These are phyloP conservation scores for Polydrusus tereticollis DNA, from an alignment of 2,888 invertebrate species.

Conservation along the genomic window DNA sequence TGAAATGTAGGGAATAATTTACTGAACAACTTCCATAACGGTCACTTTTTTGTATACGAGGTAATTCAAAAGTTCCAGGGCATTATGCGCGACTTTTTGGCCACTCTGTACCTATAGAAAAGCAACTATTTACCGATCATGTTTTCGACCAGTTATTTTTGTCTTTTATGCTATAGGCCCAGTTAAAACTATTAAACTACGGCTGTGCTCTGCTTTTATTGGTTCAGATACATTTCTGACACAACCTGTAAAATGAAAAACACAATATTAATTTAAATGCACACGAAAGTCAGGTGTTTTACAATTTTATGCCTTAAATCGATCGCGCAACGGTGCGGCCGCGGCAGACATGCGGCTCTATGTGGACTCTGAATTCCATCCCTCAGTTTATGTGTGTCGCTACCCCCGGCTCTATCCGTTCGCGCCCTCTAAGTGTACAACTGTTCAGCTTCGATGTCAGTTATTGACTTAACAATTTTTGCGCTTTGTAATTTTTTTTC, in stretches of 20 bases:
- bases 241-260: background rate
- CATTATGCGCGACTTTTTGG: too few relatives aligned
- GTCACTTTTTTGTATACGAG: too few relatives aligned
- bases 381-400: conserved; percentile 61
- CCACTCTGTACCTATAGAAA: too few relatives aligned
- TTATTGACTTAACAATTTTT: conserved; percentile 40
- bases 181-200: too few relatives aligned
- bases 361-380: conserved; percentile 50
- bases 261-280: conserved; percentile 28
- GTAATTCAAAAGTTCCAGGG: too few relatives aligned
- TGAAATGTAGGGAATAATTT: too few relatives aligned
- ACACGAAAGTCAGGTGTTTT: conserved; percentile 51
- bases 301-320: conserved; percentile 59
- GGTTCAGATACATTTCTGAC: background rate
- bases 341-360: conserved; percentile 53
- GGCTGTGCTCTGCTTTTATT: too few relatives aligned
- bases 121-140: too few relatives aligned
- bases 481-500: conserved; percentile 31
- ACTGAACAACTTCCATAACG: too few relatives aligned
- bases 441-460: conserved; percentile 31
- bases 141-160: too few relatives aligned
- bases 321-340: conserved; percentile 55
- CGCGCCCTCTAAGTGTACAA: conserved; percentile 52
- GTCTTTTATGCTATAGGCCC: too few relatives aligned
- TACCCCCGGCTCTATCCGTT: conserved; percentile 58